A percentile compares a stretch with the other conserved stretches of the same genome.
These are phyloP conservation scores for Octodon degus DNA, from an alignment of 2,113 vertebrate genomes.

Conservation along the genomic window DNA sequence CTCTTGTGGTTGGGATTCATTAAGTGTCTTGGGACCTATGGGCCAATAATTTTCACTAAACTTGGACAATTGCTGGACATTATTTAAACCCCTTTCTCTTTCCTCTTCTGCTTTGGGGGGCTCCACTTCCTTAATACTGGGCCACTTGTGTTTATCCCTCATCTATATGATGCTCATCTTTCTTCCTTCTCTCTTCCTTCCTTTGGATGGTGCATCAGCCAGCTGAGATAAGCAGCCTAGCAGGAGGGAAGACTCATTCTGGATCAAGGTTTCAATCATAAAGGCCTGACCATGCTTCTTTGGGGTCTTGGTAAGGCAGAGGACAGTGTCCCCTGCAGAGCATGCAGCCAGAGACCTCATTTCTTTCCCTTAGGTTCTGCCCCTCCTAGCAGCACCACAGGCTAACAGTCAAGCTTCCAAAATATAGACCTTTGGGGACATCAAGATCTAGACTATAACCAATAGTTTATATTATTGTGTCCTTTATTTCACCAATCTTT, in stretches of 20 bases:
- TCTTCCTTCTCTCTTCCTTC: conserved; percentile 8
- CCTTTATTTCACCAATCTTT: not conserved
- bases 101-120: not conserved
- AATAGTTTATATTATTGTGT: not conserved
- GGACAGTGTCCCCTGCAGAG: not conserved
- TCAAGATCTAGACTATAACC: not conserved
- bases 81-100: not conserved
- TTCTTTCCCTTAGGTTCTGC: not conserved
- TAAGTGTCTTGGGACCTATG: not conserved
- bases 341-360: not conserved
- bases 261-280: not conserved
- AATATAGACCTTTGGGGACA: not conserved
- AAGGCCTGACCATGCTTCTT: not conserved
- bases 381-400: not conserved
- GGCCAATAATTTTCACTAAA: not conserved
- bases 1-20: not conserved
- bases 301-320: not conserved
- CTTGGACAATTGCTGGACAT: not conserved
- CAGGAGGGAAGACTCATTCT: not conserved
- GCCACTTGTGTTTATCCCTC: not conserved
- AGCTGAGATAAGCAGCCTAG: not conserved
- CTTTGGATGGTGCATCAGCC: not conserved
- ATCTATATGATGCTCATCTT: not conserved
- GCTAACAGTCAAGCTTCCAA: not conserved
- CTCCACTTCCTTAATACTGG: not conserved